Conservation (phyloP, 2,888 invertebrate species). For the Helobdella robusta region DNA sequence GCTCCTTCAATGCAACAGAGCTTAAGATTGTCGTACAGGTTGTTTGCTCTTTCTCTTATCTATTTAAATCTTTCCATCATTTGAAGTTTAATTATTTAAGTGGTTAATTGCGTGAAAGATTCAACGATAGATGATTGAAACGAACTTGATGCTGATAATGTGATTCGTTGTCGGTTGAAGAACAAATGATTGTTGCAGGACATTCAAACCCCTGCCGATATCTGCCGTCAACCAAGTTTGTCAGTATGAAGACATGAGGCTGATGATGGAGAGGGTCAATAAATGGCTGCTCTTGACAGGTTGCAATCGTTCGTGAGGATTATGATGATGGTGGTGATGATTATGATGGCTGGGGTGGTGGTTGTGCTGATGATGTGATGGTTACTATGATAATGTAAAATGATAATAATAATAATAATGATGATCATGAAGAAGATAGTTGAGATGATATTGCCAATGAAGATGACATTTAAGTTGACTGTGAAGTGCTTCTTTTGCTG, state of each 20-base stretch:
- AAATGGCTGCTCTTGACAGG: conserved; percentile 36
- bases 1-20: conserved; percentile 11
- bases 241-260: conserved; percentile 33
- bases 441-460: conserved; percentile 16
- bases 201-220: conserved; percentile 11
- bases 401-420: background rate
- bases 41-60: too few species aligned
- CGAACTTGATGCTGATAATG: too few species aligned
- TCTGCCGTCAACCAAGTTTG: conserved; percentile 23
- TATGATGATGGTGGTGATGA: conserved; percentile 13
- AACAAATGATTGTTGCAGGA: background rate
- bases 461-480: conserved; percentile 2
- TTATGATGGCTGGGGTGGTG: background rate
- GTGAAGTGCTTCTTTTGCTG: background rate
- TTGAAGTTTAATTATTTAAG: too few species aligned
- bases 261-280: conserved; percentile 34
- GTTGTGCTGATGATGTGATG: background rate
- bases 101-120: too few species aligned
- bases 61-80: too few species aligned
- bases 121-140: too few species aligned
- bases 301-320: conserved; percentile 19
- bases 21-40: conserved; percentile 34
- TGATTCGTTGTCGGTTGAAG: too few species aligned
- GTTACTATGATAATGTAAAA: too few species aligned
- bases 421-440: conserved; percentile 15